Evolutionary conservation across 2,113 vertebrate species (phyloP), one percentile per base, ranked within the genome.

Genomic region (Hipposideros armiger): DNA sequence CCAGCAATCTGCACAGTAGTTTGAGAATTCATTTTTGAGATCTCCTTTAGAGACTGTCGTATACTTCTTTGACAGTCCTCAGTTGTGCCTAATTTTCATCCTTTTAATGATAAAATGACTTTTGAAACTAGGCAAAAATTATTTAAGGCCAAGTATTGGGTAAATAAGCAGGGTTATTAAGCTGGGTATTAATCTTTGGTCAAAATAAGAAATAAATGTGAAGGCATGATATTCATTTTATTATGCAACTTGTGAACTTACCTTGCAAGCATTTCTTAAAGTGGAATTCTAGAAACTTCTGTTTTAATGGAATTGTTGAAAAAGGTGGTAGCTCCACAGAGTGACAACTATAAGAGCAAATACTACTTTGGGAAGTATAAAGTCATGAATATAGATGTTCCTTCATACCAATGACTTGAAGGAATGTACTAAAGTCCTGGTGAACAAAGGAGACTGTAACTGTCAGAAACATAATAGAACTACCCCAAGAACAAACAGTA

Each of bases 71-170:
- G 26, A 87, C 42, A 91, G 62, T 77, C 64, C 62, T 87, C 45
- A 14, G 15, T 81, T 30, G 7, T 76, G 19, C 40, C 32, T 77
- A 95, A 60, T 84, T 94, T 70, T 88, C 5, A 91, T 26, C 3
- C 52, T 56, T 80, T 58, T 60, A 84, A 77, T 67, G 47, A 36
- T 56, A 87, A 42, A 42, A 72, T 83, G 24, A 85, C 22, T 78
- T 78, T 88, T 80, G 7, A 93, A 95, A 83, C 74, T 26, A 90
- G 42, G 52, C 24, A 70, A 82, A 81, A 90, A 26, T 87, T 86
- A 83, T 84, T 94, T 81, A 81, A 36, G 24, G 22, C 14, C 32
- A 81, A 90, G 42, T 32, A 0, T 73, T 84, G 56, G 45, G 2
- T 83, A 81, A 87, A 8, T 90, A 90, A 85, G 47, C 11, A 58